Evolutionary conservation across 2,888 invertebrate genomes (phyloP), one percentile per base, ranked within the genome.

Genomic region (Sarcophaga variegata): DNA sequence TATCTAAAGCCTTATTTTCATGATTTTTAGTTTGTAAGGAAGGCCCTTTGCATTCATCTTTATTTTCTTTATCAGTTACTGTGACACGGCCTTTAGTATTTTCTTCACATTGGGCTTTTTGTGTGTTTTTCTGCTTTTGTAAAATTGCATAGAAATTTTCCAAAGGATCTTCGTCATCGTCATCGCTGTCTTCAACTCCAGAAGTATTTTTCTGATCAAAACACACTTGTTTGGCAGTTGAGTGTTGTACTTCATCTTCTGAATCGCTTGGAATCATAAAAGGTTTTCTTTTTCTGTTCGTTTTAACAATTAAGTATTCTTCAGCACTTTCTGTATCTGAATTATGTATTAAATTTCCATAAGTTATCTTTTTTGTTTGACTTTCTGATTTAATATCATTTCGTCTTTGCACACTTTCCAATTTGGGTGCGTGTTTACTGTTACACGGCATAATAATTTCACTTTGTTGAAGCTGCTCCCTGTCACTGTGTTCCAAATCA

Each of bases 161-260:
- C n/a, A 85, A 80, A 25, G 84, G 76, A 74, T 88, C 86, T 63
- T 81, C 81, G 2, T 37, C 37, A 49, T 79, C 81, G 0, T 81
- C 63, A 67, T 77, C 70, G 17, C 66, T 71, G 10, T 79, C 79
- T n/a, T 67, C 70, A 11, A 22, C 14, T 54, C 22, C 3, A 14
- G 17, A 5, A 5, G 3, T 47, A n/a, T 12, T 60, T 17, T 66
- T 20, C 6, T 49, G 20, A 2, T 76, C 59, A 11, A 63, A 45
- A 54, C 59, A 5, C 27, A 63, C 62, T 37, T 27, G 49, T 67
- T 63, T 49, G 27, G 27, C 2, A n/a, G 45, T 0, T 2, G 4
- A 4, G 11, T 12, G 3, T 67, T 17, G 12, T 5, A 45, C 10
- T 72, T 69, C 60, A 12, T 80, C 54, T 1, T 72, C 66, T 12